Evolutionary conservation across 2,888 invertebrate genomes (phyloP), one percentile per base, ranked within the genome.

Genomic region (Dioctria rufipes): DNA sequence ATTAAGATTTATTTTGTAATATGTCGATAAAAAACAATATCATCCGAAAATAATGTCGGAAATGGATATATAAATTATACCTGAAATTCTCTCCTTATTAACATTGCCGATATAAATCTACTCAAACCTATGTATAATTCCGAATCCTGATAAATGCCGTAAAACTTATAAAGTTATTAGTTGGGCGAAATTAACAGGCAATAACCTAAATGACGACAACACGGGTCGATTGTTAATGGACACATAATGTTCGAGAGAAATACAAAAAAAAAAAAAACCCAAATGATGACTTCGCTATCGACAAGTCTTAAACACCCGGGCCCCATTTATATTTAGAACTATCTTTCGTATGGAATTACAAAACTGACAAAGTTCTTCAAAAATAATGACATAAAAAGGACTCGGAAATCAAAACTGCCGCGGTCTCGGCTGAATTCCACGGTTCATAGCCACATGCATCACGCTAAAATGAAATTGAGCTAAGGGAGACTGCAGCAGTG

Each of bases 151-250:
- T 25, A 25, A 25, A 25, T 25, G 25, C 25, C 25, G 46, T 46
- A 46, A 71, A n/a, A 54, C 49, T 51, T 37, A 71, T 51, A 40
- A 9, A 54, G 71, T 71, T 71, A 71, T 71, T 71, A 71, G 71
- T 40, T n/a, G 54, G 39, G 54, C 11, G 25, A 71, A 51, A 71
- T 71, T 71, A 71, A 54, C 51, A 71, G 69, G 51, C 69, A 25
- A 71, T 71, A 71, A 71, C 69, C 37, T 25, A 71, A 2, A 51
- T 51, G 69, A 51, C 69, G 69, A 71, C 69, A 40, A 54, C 37
- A 37, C 11, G 71, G 6, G 3, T 39, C 37, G n/a, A 3, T 54
- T 67, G 54, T 25, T 71, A 71, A 71, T 71, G 71, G 51, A n/a
- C 40, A 4, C 11, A 39, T 67, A 67, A 67, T 67, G 9, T 67